Evolutionary conservation across 1,140 invertebrate genomes (phyloP), one percentile per base, ranked within the genome.

Genomic region (Antheraea pernyi): DNA sequence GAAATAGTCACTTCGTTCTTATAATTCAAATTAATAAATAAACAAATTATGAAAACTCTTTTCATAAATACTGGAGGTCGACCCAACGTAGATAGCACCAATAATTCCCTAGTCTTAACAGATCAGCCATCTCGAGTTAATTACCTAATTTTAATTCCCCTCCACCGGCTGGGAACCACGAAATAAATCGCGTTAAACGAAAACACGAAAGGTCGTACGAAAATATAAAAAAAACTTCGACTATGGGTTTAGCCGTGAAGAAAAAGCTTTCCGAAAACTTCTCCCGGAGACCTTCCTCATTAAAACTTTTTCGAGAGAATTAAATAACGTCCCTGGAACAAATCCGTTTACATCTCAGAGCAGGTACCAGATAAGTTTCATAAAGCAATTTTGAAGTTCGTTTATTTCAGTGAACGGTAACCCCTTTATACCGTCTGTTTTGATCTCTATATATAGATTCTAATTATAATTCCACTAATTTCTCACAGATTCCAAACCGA

Each of bases 251-350:
- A 65, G 18, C 39, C 19, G 19, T 13, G 39, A 7, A 46, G 18
- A 48, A 22, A 46, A 53, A 19, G 39, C 39, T n/a, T 16, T 48
- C 19, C 64, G 62, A 19, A 16, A 42, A 48, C 16, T 48, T 19
- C 30, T 63, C 64, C 7, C 19, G 11, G 18, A 19, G 64, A 19
- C n/a, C 69, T 67, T 59, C 65, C 72, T 76, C 75, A 76, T 76
- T 76, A 76, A 76, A 76, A 76, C 69, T 76, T 76, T 61, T 69
- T 59, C 68, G 67, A 69, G 65, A 68, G 72, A 76, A 76, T 76
- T 73, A 72, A 73, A 73, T 73, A 73, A 71, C 60, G 61, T 39
- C 30, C 53, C 66, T 18, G 66, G 67, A 72, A 72, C 65, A 75
- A 73, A 75, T 75, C 70, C 70, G 66, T 72, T 75, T 74, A 66